phyloP scores from a whole-genome alignment of 2,888 invertebrate genomes.

The Thereva unica region DNA sequence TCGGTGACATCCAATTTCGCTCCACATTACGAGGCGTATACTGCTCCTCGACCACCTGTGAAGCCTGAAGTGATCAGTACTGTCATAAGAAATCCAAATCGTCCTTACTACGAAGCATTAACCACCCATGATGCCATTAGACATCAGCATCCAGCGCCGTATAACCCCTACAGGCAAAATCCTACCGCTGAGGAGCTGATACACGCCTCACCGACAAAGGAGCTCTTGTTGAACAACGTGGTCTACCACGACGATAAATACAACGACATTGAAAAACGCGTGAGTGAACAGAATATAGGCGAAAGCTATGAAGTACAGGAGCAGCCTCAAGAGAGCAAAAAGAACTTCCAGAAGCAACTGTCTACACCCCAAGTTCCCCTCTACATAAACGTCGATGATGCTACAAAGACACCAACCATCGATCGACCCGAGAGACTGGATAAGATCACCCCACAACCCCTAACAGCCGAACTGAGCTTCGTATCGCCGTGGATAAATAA shows the following conservation, averaged over 20 bases:
- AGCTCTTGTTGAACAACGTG: slow-evolving; percentile 17
- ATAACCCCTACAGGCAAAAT: not conserved
- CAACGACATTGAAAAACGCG: slow-evolving; percentile 13
- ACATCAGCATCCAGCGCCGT: not conserved
- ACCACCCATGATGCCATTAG: not conserved
- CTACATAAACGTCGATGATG: slow-evolving; percentile 5
- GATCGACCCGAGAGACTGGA: not conserved
- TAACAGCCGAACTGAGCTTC: not conserved
- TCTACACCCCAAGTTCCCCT: not conserved
- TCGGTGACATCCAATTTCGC: not conserved
- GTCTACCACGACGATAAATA: slow-evolving; percentile 27
- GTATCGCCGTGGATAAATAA: not conserved
- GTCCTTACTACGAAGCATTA: slow-evolving; percentile 3
- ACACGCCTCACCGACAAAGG: slow-evolving; percentile 17
- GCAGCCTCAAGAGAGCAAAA: slow-evolving; percentile 24
- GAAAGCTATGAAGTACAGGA: slow-evolving; percentile 24
- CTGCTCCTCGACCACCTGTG: not conserved
- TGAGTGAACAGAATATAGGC: slow-evolving; percentile 23
- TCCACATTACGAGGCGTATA: slow-evolving; percentile 26
- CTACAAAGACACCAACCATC: not conserved
- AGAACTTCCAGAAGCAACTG: not conserved
- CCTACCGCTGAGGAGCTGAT: not conserved
- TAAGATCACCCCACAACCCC: not conserved
- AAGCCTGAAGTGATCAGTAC: no score
- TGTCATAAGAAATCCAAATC: not conserved